These are phyloP conservation scores for Trachymyrmex septentrionalis DNA, from an alignment of 1,140 invertebrate genomes.

Conservation along the genomic window DNA sequence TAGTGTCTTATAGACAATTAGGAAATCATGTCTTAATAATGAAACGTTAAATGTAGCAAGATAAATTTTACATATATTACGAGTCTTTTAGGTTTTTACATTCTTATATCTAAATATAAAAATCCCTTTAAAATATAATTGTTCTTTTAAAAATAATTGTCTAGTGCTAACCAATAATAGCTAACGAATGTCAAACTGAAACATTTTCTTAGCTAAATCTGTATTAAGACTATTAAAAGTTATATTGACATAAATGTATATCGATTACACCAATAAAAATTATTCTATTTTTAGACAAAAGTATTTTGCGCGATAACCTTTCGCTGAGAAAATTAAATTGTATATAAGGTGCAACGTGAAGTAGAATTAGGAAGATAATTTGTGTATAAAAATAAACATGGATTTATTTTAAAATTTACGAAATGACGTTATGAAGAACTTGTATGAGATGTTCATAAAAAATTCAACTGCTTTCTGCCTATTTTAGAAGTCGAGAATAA, in stretches of 20 bases:
- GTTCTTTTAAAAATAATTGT: not conserved
- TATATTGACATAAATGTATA: not conserved
- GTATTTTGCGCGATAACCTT: not conserved
- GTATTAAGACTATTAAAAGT: not conserved
- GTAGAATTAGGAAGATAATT: not conserved
- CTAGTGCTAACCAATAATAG: not conserved
- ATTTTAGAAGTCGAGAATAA: slow-evolving; percentile 38
- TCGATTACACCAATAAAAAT: not conserved
- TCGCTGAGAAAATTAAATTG: too few species aligned
- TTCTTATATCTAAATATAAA: slow-evolving; percentile 9
- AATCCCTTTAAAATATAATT: not conserved
- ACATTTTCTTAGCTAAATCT: not conserved
- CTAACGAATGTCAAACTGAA: not conserved
- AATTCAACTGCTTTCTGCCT: slow-evolving; percentile 15
- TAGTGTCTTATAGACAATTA: not conserved
- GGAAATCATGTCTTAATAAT: not conserved
- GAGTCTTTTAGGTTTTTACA: not conserved
- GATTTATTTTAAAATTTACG: slow-evolving; percentile 18
- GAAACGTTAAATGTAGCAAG: not conserved
- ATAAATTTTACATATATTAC: not conserved
- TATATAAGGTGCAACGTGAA: not conserved
- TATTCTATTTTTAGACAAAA: not conserved
- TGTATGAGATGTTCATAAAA: slow-evolving; percentile 28
- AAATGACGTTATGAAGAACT: slow-evolving; percentile 4
- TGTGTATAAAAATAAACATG: not conserved